Evolutionary conservation across 2,888 invertebrate genomes (phyloP).

Genomic region (Antheraea yamamai): DNA sequence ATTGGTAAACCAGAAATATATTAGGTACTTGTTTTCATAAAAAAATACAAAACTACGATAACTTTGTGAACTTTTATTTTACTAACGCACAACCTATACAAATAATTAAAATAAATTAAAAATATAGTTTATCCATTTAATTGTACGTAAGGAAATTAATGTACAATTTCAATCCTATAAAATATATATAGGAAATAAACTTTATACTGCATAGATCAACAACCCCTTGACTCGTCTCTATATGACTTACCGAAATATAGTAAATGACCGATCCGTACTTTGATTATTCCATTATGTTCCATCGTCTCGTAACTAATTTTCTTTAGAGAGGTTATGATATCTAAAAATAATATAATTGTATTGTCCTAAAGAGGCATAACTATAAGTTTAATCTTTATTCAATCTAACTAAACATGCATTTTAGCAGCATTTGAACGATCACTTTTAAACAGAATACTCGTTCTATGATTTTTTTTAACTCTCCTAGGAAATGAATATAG

Average conservation of each 20-base stretch:
- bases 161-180: too few relatives aligned
- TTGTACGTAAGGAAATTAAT: too few relatives aligned
- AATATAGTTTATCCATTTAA: constrained; percentile 43
- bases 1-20: too few relatives aligned
- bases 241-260: constrained; percentile 41
- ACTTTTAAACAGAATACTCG: too few relatives aligned
- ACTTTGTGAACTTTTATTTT: too few relatives aligned
- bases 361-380: background rate
- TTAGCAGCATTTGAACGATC: too few relatives aligned
- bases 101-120: constrained; percentile 18
- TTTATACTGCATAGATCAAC: background rate
- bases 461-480: too few relatives aligned
- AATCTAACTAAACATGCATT: background rate
- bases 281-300: constrained; percentile 50
- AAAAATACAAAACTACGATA: too few relatives aligned
- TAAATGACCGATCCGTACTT: constrained; percentile 63
- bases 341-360: constrained; percentile 45
- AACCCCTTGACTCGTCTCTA: background rate
- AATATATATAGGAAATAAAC: too few relatives aligned
- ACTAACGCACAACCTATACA: too few relatives aligned
- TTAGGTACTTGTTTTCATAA: too few relatives aligned
- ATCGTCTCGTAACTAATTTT: constrained; percentile 55
- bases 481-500: too few relatives aligned
- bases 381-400: background rate
- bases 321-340: constrained; percentile 60